Percentiles rank a stretch among this genome's conserved stretches.
These are phyloP conservation scores for Anastatus disparis DNA, from an alignment of 1,140 invertebrate species.

Conservation along the genomic window DNA sequence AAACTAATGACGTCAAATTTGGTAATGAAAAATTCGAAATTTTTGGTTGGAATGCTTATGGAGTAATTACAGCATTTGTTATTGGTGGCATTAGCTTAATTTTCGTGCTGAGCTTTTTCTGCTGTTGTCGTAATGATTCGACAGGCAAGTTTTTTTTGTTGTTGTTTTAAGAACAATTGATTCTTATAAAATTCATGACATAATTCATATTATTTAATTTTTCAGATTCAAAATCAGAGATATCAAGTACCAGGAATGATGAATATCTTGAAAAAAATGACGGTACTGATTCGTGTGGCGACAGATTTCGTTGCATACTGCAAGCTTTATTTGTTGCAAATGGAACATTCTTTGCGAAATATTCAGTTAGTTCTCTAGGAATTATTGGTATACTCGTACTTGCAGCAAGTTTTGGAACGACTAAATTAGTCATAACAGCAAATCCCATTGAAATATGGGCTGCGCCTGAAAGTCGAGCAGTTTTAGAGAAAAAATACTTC, in stretches of 20 bases:
- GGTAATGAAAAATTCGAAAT: constrained; percentile 35
- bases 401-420: constrained; percentile 74
- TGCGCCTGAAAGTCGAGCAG: constrained; percentile 83
- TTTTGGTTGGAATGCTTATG: constrained; percentile 47
- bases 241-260: background rate
- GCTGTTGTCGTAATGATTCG: background rate
- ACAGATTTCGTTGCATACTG: background rate
- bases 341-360: constrained; percentile 72
- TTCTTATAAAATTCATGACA: background rate
- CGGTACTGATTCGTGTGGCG: background rate
- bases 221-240: constrained; percentile 16
- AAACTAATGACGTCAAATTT: constrained; percentile 48
- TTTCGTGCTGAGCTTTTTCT: background rate
- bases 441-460: constrained; percentile 98
- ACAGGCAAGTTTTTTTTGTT: background rate
- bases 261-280: background rate
- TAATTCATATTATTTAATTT: background rate
- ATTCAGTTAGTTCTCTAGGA: constrained; percentile 15
- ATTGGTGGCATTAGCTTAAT: constrained; percentile 37
- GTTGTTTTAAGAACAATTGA: background rate
- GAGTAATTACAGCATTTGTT: constrained; percentile 43
- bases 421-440: constrained; percentile 80
- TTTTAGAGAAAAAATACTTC: constrained; percentile 90
- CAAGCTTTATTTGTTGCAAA: constrained; percentile 59
- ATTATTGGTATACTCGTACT: constrained; percentile 7